These are phyloP conservation scores for Calidris pygmaea DNA, from an alignment of 2,113 vertebrate species.

Conservation along the genomic window DNA sequence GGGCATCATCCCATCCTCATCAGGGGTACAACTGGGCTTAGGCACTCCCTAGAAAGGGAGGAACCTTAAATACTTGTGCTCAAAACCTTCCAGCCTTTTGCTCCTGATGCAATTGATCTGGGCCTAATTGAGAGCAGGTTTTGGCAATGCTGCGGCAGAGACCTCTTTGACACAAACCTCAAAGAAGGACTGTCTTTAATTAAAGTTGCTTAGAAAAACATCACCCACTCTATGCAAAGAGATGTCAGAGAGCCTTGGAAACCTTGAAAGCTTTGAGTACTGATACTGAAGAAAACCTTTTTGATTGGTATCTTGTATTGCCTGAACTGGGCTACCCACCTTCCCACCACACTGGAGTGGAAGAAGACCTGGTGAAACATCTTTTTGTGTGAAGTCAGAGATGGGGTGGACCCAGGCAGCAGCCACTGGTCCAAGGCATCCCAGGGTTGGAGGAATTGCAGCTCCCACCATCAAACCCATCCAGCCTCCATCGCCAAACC, in stretches of 20 bases:
- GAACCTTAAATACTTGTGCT: background rate
- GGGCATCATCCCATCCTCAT: background rate
- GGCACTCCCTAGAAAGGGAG: background rate
- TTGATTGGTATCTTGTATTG: background rate
- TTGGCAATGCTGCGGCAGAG: background rate
- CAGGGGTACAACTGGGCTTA: background rate
- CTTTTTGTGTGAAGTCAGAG: background rate
- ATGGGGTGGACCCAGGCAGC: background rate
- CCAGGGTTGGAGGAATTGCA: no score
- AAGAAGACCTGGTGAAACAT: background rate
- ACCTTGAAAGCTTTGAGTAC: background rate
- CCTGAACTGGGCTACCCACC: background rate
- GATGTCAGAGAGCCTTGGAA: background rate
- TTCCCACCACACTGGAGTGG: background rate
- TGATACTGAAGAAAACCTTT: background rate
- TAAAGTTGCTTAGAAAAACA: background rate
- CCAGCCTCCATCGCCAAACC: background rate
- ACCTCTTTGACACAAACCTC: background rate
- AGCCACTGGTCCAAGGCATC: background rate
- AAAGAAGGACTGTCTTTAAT: background rate
- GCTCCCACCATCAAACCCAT: background rate
- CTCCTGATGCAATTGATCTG: background rate
- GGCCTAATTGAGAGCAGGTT: slow-evolving; percentile 4
- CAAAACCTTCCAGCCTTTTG: background rate
- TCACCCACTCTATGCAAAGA: accelerated